Evolutionary conservation across 2,113 vertebrate genomes (phyloP).

Genomic region (Ammodytes dubius): DNA sequence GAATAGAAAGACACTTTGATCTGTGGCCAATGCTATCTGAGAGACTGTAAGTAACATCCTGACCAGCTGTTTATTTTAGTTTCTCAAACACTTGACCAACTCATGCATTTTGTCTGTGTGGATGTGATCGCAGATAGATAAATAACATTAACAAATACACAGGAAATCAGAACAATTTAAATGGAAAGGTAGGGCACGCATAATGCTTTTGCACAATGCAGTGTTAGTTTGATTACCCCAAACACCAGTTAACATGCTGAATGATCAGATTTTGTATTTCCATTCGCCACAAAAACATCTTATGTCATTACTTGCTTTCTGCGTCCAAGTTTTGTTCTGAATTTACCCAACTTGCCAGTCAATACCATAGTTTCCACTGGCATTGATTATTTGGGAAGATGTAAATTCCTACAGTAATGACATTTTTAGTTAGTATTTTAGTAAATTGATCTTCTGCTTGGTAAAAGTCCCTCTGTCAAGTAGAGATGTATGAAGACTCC

Average conservation of each 20-base stretch:
- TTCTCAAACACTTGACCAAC: not conserved
- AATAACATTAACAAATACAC: not conserved
- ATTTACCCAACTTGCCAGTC: not conserved
- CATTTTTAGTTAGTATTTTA: not conserved
- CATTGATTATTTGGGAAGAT: not conserved
- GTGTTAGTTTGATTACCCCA: not conserved
- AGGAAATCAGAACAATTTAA: not conserved
- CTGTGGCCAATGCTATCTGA: slow-evolving; percentile 62
- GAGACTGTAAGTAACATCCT: slow-evolving; percentile 71
- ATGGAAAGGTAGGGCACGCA: not conserved
- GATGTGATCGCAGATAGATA: not conserved
- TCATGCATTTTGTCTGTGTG: not conserved
- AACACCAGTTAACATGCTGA: not conserved
- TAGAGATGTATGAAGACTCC: not conserved
- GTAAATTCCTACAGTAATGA: not conserved
- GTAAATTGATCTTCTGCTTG: not conserved
- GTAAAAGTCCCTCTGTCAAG: not conserved
- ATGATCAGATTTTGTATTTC: not conserved
- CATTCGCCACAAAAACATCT: not conserved
- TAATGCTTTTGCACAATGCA: not conserved
- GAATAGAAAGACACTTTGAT: slow-evolving; percentile 73
- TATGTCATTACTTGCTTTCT: not conserved
- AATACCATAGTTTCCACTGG: too few relatives aligned
- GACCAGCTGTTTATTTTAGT: not conserved
- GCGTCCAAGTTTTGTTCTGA: not conserved